Conservation (phyloP, 2,113 vertebrate genomes). For the Xyliphius kryptos region DNA sequence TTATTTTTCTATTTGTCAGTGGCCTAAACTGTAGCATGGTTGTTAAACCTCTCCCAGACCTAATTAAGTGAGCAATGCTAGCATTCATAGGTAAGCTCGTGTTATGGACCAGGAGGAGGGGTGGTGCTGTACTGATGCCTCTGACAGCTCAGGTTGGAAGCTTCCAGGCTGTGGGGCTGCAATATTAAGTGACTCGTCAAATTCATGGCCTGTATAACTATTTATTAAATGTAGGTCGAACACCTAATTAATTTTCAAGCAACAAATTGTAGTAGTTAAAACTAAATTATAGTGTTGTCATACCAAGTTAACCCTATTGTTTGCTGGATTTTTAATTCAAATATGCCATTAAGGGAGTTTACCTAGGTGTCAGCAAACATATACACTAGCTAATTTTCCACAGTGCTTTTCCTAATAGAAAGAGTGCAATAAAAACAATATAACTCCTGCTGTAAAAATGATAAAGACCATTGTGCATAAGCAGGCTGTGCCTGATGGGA, state of each 20-base stretch:
- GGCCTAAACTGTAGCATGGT: slow-evolving; percentile 81
- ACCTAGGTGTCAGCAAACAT: not conserved
- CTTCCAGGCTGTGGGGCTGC: slow-evolving; percentile 58
- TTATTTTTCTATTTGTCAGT: slow-evolving; percentile 88
- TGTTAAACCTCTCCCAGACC: slow-evolving; percentile 85
- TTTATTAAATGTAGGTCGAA: slow-evolving; percentile 74
- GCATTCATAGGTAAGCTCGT: slow-evolving; percentile 82
- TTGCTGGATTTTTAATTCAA: not conserved
- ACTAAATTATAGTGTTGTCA: slow-evolving; percentile 19
- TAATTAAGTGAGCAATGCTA: slow-evolving; percentile 85
- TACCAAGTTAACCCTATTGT: not conserved
- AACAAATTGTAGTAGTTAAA: slow-evolving; percentile 40
- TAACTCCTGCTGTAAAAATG: slow-evolving; percentile 12
- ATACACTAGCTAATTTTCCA: not conserved
- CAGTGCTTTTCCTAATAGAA: slow-evolving; percentile 1
- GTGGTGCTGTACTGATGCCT: slow-evolving; percentile 34
- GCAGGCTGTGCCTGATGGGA: slow-evolving; percentile 9
- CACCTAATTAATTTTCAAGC: slow-evolving; percentile 71
- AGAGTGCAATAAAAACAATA: not conserved
- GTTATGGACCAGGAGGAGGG: slow-evolving; percentile 50
- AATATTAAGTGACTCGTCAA: slow-evolving; percentile 45
- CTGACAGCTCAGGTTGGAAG: slow-evolving; percentile 76
- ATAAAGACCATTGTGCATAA: slow-evolving; percentile 6
- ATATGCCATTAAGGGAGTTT: not conserved
- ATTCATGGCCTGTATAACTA: slow-evolving; percentile 55